Evolutionary conservation across 2,888 invertebrate species (phyloP).

Genomic region (Sphecodes monilicornis): DNA sequence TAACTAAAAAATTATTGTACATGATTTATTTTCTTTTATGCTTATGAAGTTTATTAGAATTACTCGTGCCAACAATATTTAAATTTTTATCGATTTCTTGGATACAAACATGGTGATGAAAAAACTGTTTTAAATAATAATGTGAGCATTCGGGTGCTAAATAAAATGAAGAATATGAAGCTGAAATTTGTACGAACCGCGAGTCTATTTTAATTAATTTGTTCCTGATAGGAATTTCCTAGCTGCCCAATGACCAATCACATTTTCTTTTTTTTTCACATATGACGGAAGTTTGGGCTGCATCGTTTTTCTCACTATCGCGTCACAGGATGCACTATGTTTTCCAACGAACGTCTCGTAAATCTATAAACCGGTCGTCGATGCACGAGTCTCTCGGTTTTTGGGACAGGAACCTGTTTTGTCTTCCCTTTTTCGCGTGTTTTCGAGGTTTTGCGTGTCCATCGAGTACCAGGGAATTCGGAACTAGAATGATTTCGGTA

Average conservation of each 20-base stretch:
- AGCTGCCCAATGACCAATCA: background rate
- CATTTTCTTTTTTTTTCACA: background rate
- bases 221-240: background rate
- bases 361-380: conserved; percentile 7
- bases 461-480: background rate
- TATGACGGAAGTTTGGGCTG: background rate
- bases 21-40: too few species aligned
- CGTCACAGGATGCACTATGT: background rate
- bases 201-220: too few species aligned
- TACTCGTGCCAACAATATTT: too few species aligned
- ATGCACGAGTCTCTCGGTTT: background rate
- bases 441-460: background rate
- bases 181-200: too few species aligned
- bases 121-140: too few species aligned
- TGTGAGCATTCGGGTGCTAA: too few species aligned
- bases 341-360: background rate
- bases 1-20: too few species aligned
- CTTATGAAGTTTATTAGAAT: too few species aligned
- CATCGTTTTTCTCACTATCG: background rate
- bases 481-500: background rate
- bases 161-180: too few species aligned
- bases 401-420: background rate
- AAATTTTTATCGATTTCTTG: too few species aligned
- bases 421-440: background rate
- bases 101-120: too few species aligned